phyloP scores from a whole-genome alignment of 2,113 vertebrate genomes.

The Charadrius vociferus region DNA sequence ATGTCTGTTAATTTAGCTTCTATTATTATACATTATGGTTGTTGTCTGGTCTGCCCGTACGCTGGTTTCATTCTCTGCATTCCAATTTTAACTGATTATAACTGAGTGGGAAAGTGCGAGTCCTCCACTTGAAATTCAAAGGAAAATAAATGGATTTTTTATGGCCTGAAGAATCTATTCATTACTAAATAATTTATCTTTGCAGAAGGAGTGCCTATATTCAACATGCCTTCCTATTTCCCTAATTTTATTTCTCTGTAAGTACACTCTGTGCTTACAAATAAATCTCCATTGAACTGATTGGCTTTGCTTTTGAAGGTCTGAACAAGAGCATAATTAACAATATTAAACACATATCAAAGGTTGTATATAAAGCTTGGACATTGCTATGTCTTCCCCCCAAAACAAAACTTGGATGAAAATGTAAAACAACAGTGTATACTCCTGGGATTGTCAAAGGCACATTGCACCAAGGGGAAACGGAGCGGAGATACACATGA shows the following conservation, averaged over 20 bases:
- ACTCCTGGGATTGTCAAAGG: not conserved
- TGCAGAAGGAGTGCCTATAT: slow-evolving; percentile 63
- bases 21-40: slow-evolving; percentile 17
- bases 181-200: slow-evolving; percentile 79
- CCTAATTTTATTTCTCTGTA: slow-evolving; percentile 64
- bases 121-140: slow-evolving; percentile 73
- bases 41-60: slow-evolving; percentile 54
- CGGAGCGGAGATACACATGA: not conserved
- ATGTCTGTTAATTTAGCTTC: slow-evolving; percentile 38
- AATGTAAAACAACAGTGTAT: not conserved
- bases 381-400: not conserved
- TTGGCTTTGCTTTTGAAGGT: not conserved
- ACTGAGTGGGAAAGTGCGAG: slow-evolving; percentile 71
- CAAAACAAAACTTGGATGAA: not conserved
- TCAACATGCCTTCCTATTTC: slow-evolving; percentile 35
- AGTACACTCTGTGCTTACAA: slow-evolving; percentile 23
- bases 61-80: slow-evolving; percentile 36
- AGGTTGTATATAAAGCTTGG: not conserved
- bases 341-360: slow-evolving; percentile 22
- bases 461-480: not conserved
- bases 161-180: slow-evolving; percentile 77
- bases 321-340: slow-evolving; percentile 43
- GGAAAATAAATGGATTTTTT: slow-evolving; percentile 80
- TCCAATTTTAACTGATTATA: slow-evolving; percentile 68
- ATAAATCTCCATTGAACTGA: slow-evolving; percentile 27